Evolutionary conservation across 2,888 invertebrate species (phyloP).

Genomic region (Diplazon laetatorius): DNA sequence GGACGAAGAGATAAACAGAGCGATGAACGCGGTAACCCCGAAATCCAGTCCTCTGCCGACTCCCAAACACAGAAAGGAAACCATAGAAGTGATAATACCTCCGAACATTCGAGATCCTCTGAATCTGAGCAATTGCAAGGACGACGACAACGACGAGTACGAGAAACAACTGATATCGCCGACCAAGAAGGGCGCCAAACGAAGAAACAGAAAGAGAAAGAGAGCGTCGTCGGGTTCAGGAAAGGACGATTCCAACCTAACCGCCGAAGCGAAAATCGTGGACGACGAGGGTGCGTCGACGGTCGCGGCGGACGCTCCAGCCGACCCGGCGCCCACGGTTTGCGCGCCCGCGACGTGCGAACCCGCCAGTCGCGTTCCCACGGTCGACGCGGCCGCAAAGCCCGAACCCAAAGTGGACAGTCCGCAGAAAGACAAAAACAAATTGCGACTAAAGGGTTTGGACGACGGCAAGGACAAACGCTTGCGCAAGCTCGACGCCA

Average conservation of each 20-base stretch:
- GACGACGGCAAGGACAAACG: slow-evolving; percentile 79
- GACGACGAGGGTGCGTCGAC: slow-evolving; percentile 63
- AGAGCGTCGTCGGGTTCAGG: slow-evolving; percentile 83
- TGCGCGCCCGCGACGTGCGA: slow-evolving; percentile 18
- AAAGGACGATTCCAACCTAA: slow-evolving; percentile 82
- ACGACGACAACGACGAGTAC: slow-evolving; percentile 91
- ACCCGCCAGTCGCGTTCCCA: slow-evolving; percentile 40
- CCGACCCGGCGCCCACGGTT: slow-evolving; percentile 21
- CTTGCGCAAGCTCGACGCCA: slow-evolving; percentile 87
- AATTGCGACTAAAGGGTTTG: slow-evolving; percentile 77
- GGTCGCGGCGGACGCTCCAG: slow-evolving; percentile 17
- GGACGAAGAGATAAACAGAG: slow-evolving; percentile 90
- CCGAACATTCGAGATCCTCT: slow-evolving; percentile 96
- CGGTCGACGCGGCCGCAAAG: slow-evolving; percentile 48
- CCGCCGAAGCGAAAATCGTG: slow-evolving; percentile 83
- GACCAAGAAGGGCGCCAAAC: slow-evolving; percentile 85
- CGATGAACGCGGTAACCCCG: slow-evolving; percentile 95
- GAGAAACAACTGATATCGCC: slow-evolving; percentile 91
- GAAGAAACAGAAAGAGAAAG: slow-evolving; percentile 87
- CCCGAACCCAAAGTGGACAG: slow-evolving; percentile 66
- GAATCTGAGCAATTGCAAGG: slow-evolving; percentile 88
- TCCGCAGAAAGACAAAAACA: slow-evolving; percentile 76
- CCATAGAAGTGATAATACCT: slow-evolving; percentile 95
- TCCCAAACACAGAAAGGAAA: slow-evolving; percentile 90
- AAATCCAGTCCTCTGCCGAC: slow-evolving; percentile 95